Evolutionary conservation across 1,140 invertebrate species (phyloP).

Genomic region (Acromyrmex echinatior): DNA sequence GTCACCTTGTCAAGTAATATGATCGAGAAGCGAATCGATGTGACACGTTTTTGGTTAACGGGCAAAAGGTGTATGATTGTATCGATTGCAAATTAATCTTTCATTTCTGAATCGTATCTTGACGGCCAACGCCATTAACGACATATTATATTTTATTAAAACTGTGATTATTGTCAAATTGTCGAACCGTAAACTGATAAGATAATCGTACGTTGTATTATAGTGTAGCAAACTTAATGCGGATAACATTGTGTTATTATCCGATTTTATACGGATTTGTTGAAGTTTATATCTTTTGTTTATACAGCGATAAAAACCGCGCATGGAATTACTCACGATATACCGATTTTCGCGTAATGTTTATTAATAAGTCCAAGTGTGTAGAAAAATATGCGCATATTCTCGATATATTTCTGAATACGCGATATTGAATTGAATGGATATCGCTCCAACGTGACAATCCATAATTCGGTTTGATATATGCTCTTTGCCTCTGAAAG

Average conservation of each 20-base stretch:
- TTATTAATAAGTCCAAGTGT: slow-evolving; percentile 61
- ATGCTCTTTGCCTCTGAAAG: neutral
- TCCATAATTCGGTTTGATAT: slow-evolving; percentile 54
- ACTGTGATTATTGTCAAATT: slow-evolving; percentile 27
- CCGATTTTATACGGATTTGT: slow-evolving; percentile 27
- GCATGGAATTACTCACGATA: slow-evolving; percentile 50
- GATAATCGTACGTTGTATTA: slow-evolving; percentile 10
- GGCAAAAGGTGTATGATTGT: neutral
- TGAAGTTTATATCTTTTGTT: slow-evolving; percentile 41
- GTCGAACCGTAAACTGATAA: slow-evolving; percentile 32
- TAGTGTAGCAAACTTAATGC: slow-evolving; percentile 23
- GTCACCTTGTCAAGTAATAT: slow-evolving; percentile 56
- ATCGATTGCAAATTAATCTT: slow-evolving; percentile 15
- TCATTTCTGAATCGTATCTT: neutral
- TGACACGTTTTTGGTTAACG: slow-evolving; percentile 23
- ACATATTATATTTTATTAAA: neutral
- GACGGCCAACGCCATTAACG: neutral
- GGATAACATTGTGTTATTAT: slow-evolving; percentile 28
- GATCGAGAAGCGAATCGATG: slow-evolving; percentile 19
- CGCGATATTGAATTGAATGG: slow-evolving; percentile 57
- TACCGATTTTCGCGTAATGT: slow-evolving; percentile 58
- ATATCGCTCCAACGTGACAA: slow-evolving; percentile 59
- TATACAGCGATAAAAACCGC: slow-evolving; percentile 41
- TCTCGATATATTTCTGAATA: slow-evolving; percentile 44
- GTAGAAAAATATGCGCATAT: slow-evolving; percentile 59